phyloP scores from a whole-genome alignment of 2,888 invertebrate species.

The Liposcelis brunnea region DNA sequence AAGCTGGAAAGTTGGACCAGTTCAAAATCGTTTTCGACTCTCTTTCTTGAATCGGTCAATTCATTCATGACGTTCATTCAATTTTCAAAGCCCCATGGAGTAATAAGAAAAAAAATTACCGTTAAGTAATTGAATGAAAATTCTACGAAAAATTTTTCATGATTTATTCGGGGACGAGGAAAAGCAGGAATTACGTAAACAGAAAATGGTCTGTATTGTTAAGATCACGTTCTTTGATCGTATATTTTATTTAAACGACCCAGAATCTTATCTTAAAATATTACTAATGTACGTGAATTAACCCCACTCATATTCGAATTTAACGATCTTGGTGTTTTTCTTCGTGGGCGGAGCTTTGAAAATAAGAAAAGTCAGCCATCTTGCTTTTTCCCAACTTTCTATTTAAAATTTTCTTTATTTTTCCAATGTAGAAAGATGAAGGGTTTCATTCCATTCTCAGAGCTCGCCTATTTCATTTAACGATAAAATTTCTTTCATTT shows the following conservation, averaged over 20 bases:
- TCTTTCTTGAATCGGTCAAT: too few relatives aligned
- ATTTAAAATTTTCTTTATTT: conserved; percentile 5
- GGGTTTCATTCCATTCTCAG: neutral
- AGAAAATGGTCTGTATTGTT: too few relatives aligned
- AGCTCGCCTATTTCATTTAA: conserved; percentile 7
- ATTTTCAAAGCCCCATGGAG: too few relatives aligned
- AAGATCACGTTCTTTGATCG: conserved; percentile 4
- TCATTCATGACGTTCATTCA: too few relatives aligned
- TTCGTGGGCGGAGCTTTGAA: conserved; percentile 7
- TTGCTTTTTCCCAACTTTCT: conserved; percentile 10
- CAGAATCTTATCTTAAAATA: conserved; percentile 6
- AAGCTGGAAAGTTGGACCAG: too few relatives aligned
- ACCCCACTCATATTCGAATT: conserved; percentile 2
- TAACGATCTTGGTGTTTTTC: conserved; percentile 7
- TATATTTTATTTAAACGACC: conserved; percentile 3
- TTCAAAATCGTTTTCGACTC: too few relatives aligned
- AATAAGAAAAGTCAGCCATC: conserved; percentile 10
- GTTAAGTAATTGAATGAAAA: too few relatives aligned
- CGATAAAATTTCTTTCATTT: conserved; percentile 4
- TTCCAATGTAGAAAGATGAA: neutral
- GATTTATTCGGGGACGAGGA: too few relatives aligned
- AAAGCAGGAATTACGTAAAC: too few relatives aligned
- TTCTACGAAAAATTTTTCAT: too few relatives aligned
- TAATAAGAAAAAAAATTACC: too few relatives aligned
- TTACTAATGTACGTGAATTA: neutral